phyloP scores from a whole-genome alignment of 2,888 invertebrate genomes.

The Cosmopolites sordidus region DNA sequence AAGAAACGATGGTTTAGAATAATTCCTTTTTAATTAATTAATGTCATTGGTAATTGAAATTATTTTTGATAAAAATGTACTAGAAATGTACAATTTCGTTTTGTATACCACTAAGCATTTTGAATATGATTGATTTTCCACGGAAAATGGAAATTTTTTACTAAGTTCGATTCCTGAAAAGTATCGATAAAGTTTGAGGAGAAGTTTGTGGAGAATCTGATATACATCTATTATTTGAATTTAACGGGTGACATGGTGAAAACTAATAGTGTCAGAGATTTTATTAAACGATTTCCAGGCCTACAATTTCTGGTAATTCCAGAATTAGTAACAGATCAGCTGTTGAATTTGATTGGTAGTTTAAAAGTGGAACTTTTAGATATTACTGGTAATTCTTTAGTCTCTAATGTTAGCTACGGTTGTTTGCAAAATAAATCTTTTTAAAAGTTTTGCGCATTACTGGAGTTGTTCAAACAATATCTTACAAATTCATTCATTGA shows the following conservation, averaged over 20 bases:
- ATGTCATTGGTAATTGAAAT: too few species aligned
- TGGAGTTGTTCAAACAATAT: too few species aligned
- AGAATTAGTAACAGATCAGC: constrained; percentile 62
- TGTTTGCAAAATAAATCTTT: constrained; percentile 9
- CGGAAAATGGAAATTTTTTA: too few species aligned
- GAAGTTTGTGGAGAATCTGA: constrained; percentile 55
- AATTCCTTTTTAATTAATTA: too few species aligned
- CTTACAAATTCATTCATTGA: constrained; percentile 1
- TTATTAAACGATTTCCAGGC: constrained; percentile 43
- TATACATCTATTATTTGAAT: constrained; percentile 57
- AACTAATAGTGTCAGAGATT: constrained; percentile 55
- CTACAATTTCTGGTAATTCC: constrained; percentile 62
- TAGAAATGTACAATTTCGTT: too few species aligned
- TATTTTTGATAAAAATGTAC: too few species aligned
- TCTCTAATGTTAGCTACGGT: constrained; percentile 7
- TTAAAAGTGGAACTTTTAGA: constrained; percentile 59
- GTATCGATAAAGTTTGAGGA: constrained; percentile 27
- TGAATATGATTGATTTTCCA: too few species aligned
- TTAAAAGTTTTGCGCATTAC: too few species aligned
- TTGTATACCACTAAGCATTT: too few species aligned
- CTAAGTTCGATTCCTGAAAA: constrained; percentile 15
- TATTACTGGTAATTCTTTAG: constrained; percentile 56
- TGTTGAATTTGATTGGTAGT: constrained; percentile 56
- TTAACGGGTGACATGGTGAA: constrained; percentile 68
- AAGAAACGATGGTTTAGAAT: too few species aligned